Conservation (phyloP, 2,888 invertebrate genomes). For the Pardosa pseudoannulata region DNA sequence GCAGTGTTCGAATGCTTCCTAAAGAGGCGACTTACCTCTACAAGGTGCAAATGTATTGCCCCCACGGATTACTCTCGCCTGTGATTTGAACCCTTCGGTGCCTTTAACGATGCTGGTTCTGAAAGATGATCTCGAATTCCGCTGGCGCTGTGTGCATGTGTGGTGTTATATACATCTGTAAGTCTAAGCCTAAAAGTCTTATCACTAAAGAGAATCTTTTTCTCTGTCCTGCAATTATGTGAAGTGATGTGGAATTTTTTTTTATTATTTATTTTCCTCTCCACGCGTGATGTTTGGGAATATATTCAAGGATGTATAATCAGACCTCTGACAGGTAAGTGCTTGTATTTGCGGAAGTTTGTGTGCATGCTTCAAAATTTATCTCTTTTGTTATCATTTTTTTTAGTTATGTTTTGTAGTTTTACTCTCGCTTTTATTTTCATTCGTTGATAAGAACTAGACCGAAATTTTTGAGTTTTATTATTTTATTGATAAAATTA, state of each 20-base stretch:
- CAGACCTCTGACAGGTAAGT: background rate
- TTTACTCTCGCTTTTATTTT: no score
- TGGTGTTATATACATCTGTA: constrained; percentile 21
- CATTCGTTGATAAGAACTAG: no score
- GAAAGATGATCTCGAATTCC: background rate
- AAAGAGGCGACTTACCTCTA: constrained; percentile 25
- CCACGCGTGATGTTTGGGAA: background rate
- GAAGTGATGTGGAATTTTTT: background rate
- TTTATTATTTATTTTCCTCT: background rate
- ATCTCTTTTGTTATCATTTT: no score
- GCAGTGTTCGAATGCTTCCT: constrained; percentile 10
- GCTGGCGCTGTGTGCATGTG: constrained; percentile 8
- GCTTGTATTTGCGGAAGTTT: no score
- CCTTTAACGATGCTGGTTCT: constrained; percentile 18
- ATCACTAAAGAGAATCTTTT: background rate
- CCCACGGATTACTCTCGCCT: constrained; percentile 17
- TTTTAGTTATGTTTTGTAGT: no score
- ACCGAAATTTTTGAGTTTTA: no score
- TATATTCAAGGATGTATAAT: background rate
- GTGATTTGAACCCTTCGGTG: constrained; percentile 16
- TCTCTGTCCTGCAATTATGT: background rate
- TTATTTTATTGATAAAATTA: no score
- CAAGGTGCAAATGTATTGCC: constrained; percentile 22
- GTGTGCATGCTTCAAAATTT: no score
- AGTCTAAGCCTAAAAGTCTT: constrained; percentile 20